phyloP scores from a whole-genome alignment of 1,140 invertebrate species.

The Drosophila sp. region DNA sequence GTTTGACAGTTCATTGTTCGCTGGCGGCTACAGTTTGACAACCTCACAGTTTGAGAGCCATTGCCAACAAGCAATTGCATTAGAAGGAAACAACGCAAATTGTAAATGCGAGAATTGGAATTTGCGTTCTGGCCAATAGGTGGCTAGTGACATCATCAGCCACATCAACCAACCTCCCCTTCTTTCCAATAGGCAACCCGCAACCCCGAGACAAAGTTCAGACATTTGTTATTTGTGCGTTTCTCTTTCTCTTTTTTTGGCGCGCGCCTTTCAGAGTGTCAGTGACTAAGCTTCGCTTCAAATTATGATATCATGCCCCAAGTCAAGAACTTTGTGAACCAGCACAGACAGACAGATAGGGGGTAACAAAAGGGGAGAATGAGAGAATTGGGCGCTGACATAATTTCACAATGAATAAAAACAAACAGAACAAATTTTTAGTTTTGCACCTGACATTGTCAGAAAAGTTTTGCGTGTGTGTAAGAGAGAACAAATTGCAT shows the following conservation, averaged over 20 bases:
- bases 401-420: conserved; percentile 47
- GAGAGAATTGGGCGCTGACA: conserved; percentile 48
- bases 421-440: conserved; percentile 35
- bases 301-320: conserved; percentile 64
- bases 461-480: conserved; percentile 18
- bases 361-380: neutral
- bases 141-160: conserved; percentile 39
- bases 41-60: conserved; percentile 16
- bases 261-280: conserved; percentile 30
- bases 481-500: conserved; percentile 54
- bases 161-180: neutral
- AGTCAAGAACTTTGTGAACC: conserved; percentile 5
- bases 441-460: conserved; percentile 74
- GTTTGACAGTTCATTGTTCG: conserved; percentile 40
- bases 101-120: conserved; percentile 8
- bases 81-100: neutral
- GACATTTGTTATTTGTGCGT: conserved; percentile 36
- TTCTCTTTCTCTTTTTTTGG: conserved; percentile 52
- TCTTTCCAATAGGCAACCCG: neutral
- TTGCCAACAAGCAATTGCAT: conserved; percentile 8
- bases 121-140: conserved; percentile 33
- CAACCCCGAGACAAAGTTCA: conserved; percentile 9
- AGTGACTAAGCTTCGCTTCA: conserved; percentile 74
- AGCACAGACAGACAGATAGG: conserved; percentile 15
- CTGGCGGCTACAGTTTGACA: conserved; percentile 43